Evolutionary conservation across 2,888 invertebrate species (phyloP).

Genomic region (Cantharis lateralis): DNA sequence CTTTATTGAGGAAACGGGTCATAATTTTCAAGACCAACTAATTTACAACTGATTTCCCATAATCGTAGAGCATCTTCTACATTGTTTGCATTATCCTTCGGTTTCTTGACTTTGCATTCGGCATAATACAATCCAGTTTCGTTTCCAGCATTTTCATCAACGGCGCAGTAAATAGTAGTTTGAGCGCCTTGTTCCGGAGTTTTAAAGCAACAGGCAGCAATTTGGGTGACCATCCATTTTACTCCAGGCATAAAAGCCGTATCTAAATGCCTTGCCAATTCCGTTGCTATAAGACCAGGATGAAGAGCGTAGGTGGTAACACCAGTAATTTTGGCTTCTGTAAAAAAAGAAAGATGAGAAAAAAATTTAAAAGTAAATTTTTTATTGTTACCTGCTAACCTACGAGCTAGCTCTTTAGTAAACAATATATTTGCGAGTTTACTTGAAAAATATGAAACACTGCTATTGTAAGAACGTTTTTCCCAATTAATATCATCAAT

Average conservation of each 20-base stretch:
- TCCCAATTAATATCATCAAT: slow-evolving; percentile 76
- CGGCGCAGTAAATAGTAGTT: slow-evolving; percentile 73
- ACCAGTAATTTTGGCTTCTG: slow-evolving; percentile 52
- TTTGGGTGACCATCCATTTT: slow-evolving; percentile 49
- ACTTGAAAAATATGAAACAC: slow-evolving; percentile 73
- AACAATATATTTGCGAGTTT: slow-evolving; percentile 82
- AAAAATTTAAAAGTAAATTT: neutral
- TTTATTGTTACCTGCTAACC: slow-evolving; percentile 47
- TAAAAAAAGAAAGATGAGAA: slow-evolving; percentile 12
- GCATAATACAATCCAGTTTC: slow-evolving; percentile 65
- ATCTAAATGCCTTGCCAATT: slow-evolving; percentile 69
- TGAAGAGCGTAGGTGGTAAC: slow-evolving; percentile 73
- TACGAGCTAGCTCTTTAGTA: slow-evolving; percentile 67
- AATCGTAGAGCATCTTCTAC: slow-evolving; percentile 62
- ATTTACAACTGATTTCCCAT: slow-evolving; percentile 65
- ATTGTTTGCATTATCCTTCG: slow-evolving; percentile 60
- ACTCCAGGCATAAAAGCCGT: slow-evolving; percentile 55
- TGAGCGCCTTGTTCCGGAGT: slow-evolving; percentile 72
- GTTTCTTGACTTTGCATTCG: slow-evolving; percentile 61
- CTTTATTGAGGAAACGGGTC: slow-evolving; percentile 51
- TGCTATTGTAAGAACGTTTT: slow-evolving; percentile 64
- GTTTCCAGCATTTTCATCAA: slow-evolving; percentile 66
- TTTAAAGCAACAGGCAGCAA: slow-evolving; percentile 61
- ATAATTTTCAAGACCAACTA: slow-evolving; percentile 58
- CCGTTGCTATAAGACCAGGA: slow-evolving; percentile 77